phyloP scores from a whole-genome alignment of 1,140 invertebrate species.

The Platyscapa corneri region DNA sequence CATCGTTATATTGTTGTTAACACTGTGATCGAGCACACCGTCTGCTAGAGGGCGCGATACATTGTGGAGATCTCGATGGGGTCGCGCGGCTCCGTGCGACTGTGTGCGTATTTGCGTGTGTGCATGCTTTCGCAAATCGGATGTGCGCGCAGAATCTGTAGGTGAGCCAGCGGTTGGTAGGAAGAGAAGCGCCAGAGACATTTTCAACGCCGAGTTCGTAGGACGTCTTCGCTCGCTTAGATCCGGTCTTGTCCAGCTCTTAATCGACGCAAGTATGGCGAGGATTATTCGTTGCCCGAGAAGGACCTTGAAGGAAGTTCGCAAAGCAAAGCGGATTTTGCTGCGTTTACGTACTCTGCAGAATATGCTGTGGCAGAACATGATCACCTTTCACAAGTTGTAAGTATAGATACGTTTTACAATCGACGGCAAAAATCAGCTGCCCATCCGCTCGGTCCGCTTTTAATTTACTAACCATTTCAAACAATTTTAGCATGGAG shows the following conservation, averaged over 20 bases:
- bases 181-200: not conserved
- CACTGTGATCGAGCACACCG: not conserved
- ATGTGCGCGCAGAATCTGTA: not conserved
- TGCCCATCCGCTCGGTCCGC: not conserved
- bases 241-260: too few species aligned
- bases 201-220: not conserved
- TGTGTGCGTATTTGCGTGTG: not conserved
- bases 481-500: not conserved
- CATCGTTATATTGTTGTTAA: constrained; percentile 5
- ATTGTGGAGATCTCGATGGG: constrained; percentile 10
- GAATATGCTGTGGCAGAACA: not conserved
- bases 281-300: too few species aligned
- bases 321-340: too few species aligned
- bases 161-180: not conserved
- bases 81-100: not conserved
- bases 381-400: not conserved
- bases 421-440: too few species aligned
- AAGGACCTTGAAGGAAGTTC: too few species aligned
- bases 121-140: not conserved
- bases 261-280: not conserved
- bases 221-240: too few species aligned
- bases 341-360: too few species aligned
- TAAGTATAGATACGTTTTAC: not conserved
- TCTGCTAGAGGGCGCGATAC: constrained; percentile 32
- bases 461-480: not conserved